A percentile compares a stretch with the other conserved stretches of the same genome.
Conservation (phyloP, 2,888 invertebrate species). For the Ecliptopera silaceata region DNA sequence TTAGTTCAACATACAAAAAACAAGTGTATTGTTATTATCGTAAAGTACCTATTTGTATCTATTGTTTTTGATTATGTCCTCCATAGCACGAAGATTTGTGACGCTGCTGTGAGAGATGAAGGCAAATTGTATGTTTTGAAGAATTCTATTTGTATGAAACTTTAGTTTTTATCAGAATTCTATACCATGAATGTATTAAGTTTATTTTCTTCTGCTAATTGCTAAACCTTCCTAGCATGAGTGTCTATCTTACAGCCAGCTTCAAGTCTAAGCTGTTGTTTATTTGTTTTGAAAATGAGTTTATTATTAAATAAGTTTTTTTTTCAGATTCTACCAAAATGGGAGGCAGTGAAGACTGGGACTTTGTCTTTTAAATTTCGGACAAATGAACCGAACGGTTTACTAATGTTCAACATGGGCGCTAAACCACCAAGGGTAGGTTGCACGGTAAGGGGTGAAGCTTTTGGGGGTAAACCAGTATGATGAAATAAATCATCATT, state of each 20-base stretch:
- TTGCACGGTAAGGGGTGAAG: slow-evolving; percentile 84
- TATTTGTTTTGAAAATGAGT: background rate
- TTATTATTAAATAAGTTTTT: slow-evolving; percentile 16
- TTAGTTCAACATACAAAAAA: too few relatives aligned
- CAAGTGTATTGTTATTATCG: too few relatives aligned
- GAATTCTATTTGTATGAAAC: slow-evolving; percentile 15
- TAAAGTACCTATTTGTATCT: background rate
- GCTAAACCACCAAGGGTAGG: slow-evolving; percentile 89
- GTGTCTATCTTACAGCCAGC: slow-evolving; percentile 26
- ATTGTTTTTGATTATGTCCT: slow-evolving; percentile 14
- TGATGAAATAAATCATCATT: slow-evolving; percentile 40
- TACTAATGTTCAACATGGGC: slow-evolving; percentile 96
- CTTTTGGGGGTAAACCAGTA: slow-evolving; percentile 73
- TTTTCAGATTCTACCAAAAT: slow-evolving; percentile 92
- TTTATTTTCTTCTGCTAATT: slow-evolving; percentile 21
- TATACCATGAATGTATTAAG: slow-evolving; percentile 3
- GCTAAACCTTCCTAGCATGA: slow-evolving; percentile 29
- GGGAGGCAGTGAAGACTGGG: slow-evolving; percentile 95
- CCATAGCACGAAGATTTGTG: slow-evolving; percentile 16
- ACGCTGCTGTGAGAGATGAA: slow-evolving; percentile 16
- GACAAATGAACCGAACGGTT: slow-evolving; percentile 96
- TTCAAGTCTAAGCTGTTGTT: slow-evolving; percentile 23
- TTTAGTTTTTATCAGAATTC: slow-evolving; percentile 11
- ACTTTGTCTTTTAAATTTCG: slow-evolving; percentile 97
- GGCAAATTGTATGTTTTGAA: slow-evolving; percentile 23